A percentile compares a stretch with the other conserved stretches of the same genome.
Evolutionary conservation across 2,113 vertebrate genomes (phyloP).

Genomic region (Carollia perspicillata): DNA sequence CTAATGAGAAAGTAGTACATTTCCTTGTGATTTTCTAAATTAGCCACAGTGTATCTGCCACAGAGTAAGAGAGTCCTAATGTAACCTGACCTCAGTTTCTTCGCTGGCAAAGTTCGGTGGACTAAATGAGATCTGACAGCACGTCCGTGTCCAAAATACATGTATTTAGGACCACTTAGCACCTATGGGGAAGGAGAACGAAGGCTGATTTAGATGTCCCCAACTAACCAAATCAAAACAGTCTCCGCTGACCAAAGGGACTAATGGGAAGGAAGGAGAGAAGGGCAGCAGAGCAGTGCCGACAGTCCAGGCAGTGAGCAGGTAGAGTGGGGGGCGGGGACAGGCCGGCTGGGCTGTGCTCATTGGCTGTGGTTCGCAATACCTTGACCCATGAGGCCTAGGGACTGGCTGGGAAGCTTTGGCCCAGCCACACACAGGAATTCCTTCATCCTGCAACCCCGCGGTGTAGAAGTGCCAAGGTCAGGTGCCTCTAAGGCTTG

Average conservation of each 20-base stretch:
- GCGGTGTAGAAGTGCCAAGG: not conserved
- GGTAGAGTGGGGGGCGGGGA: not conserved
- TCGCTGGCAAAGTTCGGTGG: not conserved
- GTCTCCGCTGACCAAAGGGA: not conserved
- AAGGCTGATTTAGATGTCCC: not conserved
- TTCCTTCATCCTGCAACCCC: not conserved
- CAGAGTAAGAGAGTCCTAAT: not conserved
- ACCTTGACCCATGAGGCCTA: not conserved
- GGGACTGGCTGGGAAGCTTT: not conserved
- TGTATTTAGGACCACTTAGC: not conserved
- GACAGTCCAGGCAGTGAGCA: not conserved
- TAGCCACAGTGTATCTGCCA: not conserved
- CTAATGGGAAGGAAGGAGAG: not conserved
- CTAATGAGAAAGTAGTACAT: not conserved
- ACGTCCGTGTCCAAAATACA: not conserved
- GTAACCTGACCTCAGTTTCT: not conserved
- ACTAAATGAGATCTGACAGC: not conserved
- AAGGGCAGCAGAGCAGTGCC: not conserved
- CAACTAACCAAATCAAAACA: not conserved
- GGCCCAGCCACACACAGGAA: not conserved
- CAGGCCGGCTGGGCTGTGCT: not conserved
- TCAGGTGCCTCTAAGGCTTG: not conserved
- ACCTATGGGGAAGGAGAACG: not conserved
- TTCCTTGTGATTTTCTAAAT: slow-evolving; percentile 27
- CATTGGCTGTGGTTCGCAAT: not conserved